Evolutionary conservation across 2,797 vertebrate species (phyloP).

Genomic region (Pseudochirops corinnae): DNA sequence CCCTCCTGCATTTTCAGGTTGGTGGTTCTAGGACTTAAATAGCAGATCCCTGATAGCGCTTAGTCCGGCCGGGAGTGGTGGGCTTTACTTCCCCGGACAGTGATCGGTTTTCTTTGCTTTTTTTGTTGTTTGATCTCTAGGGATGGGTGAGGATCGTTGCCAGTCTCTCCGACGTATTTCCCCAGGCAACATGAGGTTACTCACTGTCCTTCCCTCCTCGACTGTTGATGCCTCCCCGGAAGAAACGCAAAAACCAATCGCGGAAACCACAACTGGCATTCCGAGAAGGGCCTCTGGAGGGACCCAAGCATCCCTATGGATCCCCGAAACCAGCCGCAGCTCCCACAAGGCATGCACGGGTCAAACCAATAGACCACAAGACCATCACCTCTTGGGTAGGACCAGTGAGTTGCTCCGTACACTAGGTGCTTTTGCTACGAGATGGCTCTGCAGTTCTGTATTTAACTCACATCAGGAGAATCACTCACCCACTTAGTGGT

Average conservation of each 20-base stretch:
- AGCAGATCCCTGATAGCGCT: neutral
- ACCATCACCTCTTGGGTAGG: conserved; percentile 89
- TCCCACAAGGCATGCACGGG: conserved; percentile 86
- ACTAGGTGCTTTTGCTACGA: neutral
- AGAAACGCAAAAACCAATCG: conserved; percentile 76
- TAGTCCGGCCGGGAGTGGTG: neutral
- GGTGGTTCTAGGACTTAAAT: neutral
- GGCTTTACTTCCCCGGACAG: neutral
- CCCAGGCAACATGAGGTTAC: conserved; percentile 83
- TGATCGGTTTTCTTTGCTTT: conserved; percentile 14
- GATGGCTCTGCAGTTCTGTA: neutral
- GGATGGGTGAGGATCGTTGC: conserved; percentile 44
- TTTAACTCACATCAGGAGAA: neutral
- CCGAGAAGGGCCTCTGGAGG: conserved; percentile 87
- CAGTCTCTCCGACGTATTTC: neutral
- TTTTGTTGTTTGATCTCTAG: conserved; percentile 72
- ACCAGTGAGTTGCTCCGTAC: neutral
- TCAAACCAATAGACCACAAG: conserved; percentile 81
- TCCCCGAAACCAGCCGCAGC: conserved; percentile 80
- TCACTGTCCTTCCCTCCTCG: conserved; percentile 63
- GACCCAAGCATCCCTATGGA: conserved; percentile 84
- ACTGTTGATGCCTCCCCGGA: conserved; percentile 92
- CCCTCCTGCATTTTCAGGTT: neutral
- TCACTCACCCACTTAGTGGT: neutral
- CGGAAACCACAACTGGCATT: conserved; percentile 89